These are phyloP conservation scores for Remorina albescens DNA, from an alignment of 2,797 vertebrate species.

Conservation along the genomic window DNA sequence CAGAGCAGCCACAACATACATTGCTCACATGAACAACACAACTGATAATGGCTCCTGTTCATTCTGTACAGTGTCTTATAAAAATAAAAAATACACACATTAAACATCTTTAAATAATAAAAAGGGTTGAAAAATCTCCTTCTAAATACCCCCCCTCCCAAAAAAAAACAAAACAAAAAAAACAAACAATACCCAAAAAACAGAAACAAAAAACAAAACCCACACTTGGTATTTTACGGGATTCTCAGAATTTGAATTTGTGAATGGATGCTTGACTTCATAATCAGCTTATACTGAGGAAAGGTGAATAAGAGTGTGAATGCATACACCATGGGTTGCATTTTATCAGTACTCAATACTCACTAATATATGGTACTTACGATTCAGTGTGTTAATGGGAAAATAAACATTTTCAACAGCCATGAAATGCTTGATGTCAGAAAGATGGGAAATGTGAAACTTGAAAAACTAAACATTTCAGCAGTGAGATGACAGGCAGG, in stretches of 20 bases:
- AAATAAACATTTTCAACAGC: background rate
- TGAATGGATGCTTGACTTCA: background rate
- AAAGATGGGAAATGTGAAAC: background rate
- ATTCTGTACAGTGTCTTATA: background rate
- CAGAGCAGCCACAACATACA: too few relatives aligned
- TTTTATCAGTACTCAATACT: background rate
- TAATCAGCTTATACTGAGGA: background rate
- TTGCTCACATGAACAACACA: background rate
- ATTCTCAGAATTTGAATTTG: background rate
- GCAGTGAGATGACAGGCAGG: constrained; percentile 23
- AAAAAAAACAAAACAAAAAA: too few relatives aligned
- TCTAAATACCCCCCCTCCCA: too few relatives aligned
- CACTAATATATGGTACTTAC: background rate
- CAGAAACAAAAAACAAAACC: too few relatives aligned
- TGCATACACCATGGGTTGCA: background rate
- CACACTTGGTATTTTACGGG: background rate
- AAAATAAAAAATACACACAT: background rate
- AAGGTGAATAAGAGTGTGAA: background rate
- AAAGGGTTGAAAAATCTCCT: background rate
- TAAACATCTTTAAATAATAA: background rate
- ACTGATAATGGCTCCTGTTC: background rate
- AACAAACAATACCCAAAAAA: too few relatives aligned
- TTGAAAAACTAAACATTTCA: background rate
- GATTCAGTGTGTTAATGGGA: background rate
- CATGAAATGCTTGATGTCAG: background rate